Base-by-base conservation (phyloP, 2,797 vertebrate genomes). In the Orestias chungarensis region DNA sequence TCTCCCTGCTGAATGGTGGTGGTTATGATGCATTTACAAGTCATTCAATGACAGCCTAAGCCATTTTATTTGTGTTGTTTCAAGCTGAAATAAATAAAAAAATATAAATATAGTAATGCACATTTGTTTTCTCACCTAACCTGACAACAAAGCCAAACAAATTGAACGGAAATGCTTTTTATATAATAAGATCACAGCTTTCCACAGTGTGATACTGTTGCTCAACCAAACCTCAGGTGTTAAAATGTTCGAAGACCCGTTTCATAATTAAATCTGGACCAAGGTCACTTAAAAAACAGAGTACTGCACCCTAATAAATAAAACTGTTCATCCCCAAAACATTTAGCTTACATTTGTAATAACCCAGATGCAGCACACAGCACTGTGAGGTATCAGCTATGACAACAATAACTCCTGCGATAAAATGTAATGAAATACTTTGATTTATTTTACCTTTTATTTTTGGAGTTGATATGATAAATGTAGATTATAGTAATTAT, bases 261-360 rank as follows among this genome's bases (percentile, higher is more conserved):
- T 59, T 61, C 76, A 71, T 46, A 71, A 86, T 81, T 74, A 80
- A 76, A 64, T 78, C 73, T 65, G 83, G 81, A 81, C 76, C 84
- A 91, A 90, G 91, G 88, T 87, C 91, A 92, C 89, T 93, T 93
- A 46, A 90, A n/a, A 86, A 88, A 80, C 74, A 90, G 89, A 87
- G 82, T 81, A 88, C 74, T 76, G 86, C 76, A 83, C 82, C 82
- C 74, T 86, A 86, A 90, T 86, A 86, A 84, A 83, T 90, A 80
- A 83, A 74, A 73, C 73, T 49, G 64, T 83, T 68, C 75, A 31
- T 80, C 68, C 47, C 73, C 52, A 83, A 47, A 74, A 74, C 65
- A 64, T 64, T 68, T 49, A 67, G 54, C 57, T 78, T 82, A 72
- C 44, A 80, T 68, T 44, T 62, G 70, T 80, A 23, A 8, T 74